Evolutionary conservation across 2,113 vertebrate species (phyloP), one percentile per base, ranked within the genome.

Genomic region (Rhynchopsitta pachyrhyncha): DNA sequence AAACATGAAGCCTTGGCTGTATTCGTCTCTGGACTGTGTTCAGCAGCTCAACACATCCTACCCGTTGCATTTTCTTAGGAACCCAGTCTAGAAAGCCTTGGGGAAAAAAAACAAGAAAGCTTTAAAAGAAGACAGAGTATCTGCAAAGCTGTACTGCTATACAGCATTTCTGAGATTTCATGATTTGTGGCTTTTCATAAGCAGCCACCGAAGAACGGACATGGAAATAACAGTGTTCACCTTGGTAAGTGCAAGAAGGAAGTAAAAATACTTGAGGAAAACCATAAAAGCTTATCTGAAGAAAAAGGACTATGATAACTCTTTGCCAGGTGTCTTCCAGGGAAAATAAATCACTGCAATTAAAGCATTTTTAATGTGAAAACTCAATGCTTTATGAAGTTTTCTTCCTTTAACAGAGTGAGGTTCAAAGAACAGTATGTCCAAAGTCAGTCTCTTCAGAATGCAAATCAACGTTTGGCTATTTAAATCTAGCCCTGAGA

Each of bases 61-160:
- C 99, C 16, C 99, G 98, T 96, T 99, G 99, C 99, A 99, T 99
- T 98, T 99, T 99, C 97, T 99, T 99, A 22, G 99, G 99, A 77
- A 99, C 99, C 99, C 99, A 99, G 97, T 99, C 99, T 96, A 99
- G 98, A 94, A 99, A 99, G 84, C 99, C 99, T 99, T 97, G 13
- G 44, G 24, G 28, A 82, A 92, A 82, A 53, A 93, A 82, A 53
- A 93, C 35, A 74, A 27, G 12, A 74, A 81, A 78, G 23, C 13
- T 93, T 93, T 93, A 59, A 73, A 92, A 84, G 49, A 88, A 69
- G 92, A 67, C 8, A 82, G 13, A 8, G 46, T 24, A 84, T 53
- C 63, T 76, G 75, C 70, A 55, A 41, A 84, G 69, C 22, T 76
- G 24, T 39, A 69, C 25, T 86, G 27, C n/a, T 64, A 13, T 2